phyloP scores from a whole-genome alignment of 2,797 vertebrate species.

The Enteromius mattozi region DNA sequence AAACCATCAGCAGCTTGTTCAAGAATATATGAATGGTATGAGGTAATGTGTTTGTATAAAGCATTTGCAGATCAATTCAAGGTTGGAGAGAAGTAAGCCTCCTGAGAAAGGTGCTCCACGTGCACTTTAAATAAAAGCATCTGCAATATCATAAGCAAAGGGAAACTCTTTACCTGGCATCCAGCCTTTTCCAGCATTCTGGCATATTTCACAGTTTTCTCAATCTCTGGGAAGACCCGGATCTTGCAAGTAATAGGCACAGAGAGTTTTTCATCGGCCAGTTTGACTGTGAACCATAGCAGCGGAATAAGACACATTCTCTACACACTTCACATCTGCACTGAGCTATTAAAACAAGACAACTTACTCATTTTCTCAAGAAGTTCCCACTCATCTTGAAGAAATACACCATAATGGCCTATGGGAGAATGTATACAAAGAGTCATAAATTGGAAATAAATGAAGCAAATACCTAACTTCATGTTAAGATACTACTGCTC shows the following conservation, averaged over 20 bases:
- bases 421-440: slow-evolving; percentile 35
- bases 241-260: slow-evolving; percentile 98
- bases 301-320: slow-evolving; percentile 6
- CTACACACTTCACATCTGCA: background rate
- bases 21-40: background rate
- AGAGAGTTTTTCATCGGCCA: slow-evolving; percentile 91
- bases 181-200: slow-evolving; percentile 96
- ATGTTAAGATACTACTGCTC: background rate
- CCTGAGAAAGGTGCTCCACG: background rate
- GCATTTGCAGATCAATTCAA: background rate
- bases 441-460: background rate
- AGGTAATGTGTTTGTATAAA: background rate
- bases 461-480: background rate
- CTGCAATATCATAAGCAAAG: background rate
- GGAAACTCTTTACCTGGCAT: slow-evolving; percentile 85
- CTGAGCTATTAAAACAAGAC: slow-evolving; percentile 35
- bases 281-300: slow-evolving; percentile 78
- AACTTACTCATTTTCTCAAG: slow-evolving; percentile 92
- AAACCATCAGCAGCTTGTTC: slow-evolving; percentile 4
- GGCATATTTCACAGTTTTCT: slow-evolving; percentile 91
- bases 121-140: background rate
- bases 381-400: slow-evolving; percentile 96
- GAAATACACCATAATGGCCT: slow-evolving; percentile 95
- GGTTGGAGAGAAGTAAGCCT: background rate
- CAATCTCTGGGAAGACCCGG: slow-evolving; percentile 91